These are phyloP conservation scores for Drosophila baimaii DNA, from an alignment of 1,140 invertebrate genomes.

Conservation along the genomic window DNA sequence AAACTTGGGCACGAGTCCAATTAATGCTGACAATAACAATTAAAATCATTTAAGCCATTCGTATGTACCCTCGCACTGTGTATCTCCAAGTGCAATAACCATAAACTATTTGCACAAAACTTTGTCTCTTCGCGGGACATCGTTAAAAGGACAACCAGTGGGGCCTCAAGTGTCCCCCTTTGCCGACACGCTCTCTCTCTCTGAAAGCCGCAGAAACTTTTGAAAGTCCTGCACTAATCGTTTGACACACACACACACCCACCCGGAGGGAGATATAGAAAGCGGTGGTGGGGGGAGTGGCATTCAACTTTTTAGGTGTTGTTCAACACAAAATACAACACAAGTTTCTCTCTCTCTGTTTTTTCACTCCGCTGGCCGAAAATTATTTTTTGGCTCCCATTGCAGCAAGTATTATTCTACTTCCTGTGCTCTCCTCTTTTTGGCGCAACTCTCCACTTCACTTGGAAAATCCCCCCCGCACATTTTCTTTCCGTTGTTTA, in stretches of 20 bases:
- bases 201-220: constrained; percentile 75
- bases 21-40: constrained; percentile 75
- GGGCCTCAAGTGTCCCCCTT: constrained; percentile 35
- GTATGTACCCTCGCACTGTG: constrained; percentile 5
- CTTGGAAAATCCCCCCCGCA: constrained; percentile 14
- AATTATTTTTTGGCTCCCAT: constrained; percentile 63
- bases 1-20: constrained; percentile 43
- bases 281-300: not conserved
- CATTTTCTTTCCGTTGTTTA: constrained; percentile 42
- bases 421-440: constrained; percentile 21
- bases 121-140: constrained; percentile 61
- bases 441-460: constrained; percentile 31
- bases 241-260: constrained; percentile 41
- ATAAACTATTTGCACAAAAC: constrained; percentile 80
- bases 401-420: constrained; percentile 43
- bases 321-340: constrained; percentile 43
- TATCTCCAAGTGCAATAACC: constrained; percentile 63
- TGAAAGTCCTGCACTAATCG: constrained; percentile 75
- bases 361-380: constrained; percentile 14
- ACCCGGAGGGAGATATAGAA: constrained; percentile 3
- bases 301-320: constrained; percentile 65
- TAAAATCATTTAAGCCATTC: constrained; percentile 70
- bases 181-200: constrained; percentile 4
- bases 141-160: constrained; percentile 54
- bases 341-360: constrained; percentile 32